A percentile compares a stretch with the other conserved stretches of the same genome.
phyloP scores from a whole-genome alignment of 92 coral and sea anemone genomes.

The Zoanthus sansibaricus region DNA sequence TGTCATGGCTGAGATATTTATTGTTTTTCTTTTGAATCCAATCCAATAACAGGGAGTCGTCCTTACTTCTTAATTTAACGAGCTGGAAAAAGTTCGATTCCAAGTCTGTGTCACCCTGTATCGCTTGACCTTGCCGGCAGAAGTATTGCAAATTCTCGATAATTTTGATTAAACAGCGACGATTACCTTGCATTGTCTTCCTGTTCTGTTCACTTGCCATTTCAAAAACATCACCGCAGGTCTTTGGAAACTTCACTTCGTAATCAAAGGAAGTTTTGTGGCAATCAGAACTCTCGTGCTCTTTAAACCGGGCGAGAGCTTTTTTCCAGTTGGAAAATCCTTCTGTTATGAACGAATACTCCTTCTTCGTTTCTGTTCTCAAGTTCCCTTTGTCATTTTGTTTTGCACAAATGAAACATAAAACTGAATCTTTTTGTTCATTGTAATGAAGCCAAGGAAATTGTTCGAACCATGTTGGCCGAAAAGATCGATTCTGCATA shows the following conservation, averaged over 20 bases:
- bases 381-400: slow-evolving; percentile 53
- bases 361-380: slow-evolving; percentile 48
- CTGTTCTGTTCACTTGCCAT: slow-evolving; percentile 43
- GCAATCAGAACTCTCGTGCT: slow-evolving; percentile 53
- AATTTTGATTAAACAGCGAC: slow-evolving; percentile 44
- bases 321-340: slow-evolving; percentile 59
- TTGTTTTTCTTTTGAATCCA: slow-evolving; percentile 32
- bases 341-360: slow-evolving; percentile 38
- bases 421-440: slow-evolving; percentile 52
- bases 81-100: slow-evolving; percentile 53
- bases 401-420: slow-evolving; percentile 53
- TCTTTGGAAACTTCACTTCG: slow-evolving; percentile 47
- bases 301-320: slow-evolving; percentile 43
- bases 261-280: slow-evolving; percentile 52
- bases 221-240: slow-evolving; percentile 49
- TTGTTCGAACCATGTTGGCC: slow-evolving; percentile 56
- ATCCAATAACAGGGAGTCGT: slow-evolving; percentile 57
- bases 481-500: slow-evolving; percentile 44
- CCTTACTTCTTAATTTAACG: slow-evolving; percentile 65
- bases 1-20: slow-evolving; percentile 43
- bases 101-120: slow-evolving; percentile 57
- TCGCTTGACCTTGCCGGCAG: slow-evolving; percentile 58
- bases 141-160: slow-evolving; percentile 56
- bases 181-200: slow-evolving; percentile 48
- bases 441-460: slow-evolving; percentile 54